A percentile compares a stretch with the other conserved stretches of the same genome.
Conservation (phyloP, 2,113 vertebrate species). For the Crocuta crocuta region DNA sequence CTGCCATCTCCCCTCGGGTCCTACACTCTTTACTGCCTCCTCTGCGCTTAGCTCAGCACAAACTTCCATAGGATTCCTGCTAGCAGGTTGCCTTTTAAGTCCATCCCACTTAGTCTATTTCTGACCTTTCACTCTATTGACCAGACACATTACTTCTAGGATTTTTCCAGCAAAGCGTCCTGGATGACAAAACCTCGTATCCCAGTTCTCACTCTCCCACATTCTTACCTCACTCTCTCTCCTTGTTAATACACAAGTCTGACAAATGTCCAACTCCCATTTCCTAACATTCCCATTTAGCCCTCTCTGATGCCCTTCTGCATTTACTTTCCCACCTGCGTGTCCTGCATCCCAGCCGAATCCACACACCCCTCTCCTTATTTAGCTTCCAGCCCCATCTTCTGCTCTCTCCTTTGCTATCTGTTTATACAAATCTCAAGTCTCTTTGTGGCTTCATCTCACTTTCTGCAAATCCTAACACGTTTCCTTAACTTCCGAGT, state of each 20-base stretch:
- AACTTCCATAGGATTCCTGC: neutral
- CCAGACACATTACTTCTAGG: neutral
- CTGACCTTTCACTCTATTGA: neutral
- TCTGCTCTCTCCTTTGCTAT: neutral
- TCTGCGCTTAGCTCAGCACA: neutral
- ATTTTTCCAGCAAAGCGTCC: neutral
- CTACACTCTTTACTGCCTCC: neutral
- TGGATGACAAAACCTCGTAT: neutral
- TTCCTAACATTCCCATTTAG: neutral
- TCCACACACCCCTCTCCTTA: neutral
- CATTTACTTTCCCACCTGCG: neutral
- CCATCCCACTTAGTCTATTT: neutral
- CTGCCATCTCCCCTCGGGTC: neutral
- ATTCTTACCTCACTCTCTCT: neutral
- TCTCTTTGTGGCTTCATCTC: neutral
- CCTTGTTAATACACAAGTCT: neutral
- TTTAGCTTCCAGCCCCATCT: neutral
- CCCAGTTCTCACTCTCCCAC: neutral
- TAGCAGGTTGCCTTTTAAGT: neutral
- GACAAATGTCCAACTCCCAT: neutral
- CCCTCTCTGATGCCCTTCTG: neutral
- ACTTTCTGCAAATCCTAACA: neutral
- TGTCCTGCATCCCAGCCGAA: neutral
- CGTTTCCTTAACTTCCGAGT: neutral
- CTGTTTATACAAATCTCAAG: neutral